Percentiles rank a stretch among this genome's conserved stretches.
Evolutionary conservation across 2,888 invertebrate genomes (phyloP).

Genomic region (Actias luna): DNA sequence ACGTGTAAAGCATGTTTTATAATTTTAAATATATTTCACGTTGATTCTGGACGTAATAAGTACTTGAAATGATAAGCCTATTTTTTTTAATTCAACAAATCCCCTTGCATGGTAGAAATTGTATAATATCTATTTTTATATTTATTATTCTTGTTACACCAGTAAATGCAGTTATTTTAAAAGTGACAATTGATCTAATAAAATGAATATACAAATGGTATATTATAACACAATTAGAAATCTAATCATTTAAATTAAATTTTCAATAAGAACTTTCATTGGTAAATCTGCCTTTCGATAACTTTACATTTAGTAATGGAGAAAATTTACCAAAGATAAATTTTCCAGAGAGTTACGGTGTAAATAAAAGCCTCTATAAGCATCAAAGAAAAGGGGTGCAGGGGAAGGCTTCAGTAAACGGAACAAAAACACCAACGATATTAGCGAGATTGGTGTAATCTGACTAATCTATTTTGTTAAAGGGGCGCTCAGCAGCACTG

Average conservation of each 20-base stretch:
- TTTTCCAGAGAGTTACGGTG: conserved; percentile 43
- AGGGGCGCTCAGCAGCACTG: conserved; percentile 58
- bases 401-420: conserved; percentile 75
- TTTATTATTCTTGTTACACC: no score
- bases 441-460: conserved; percentile 82
- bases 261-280: background rate
- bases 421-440: conserved; percentile 81
- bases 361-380: conserved; percentile 46
- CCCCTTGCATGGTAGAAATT: no score
- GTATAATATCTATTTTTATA: no score
- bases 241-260: no score
- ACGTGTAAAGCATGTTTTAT: no score
- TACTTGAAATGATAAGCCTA: no score
- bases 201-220: background rate
- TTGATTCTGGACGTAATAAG: no score
- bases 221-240: no score
- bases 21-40: no score
- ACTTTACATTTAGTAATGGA: background rate
- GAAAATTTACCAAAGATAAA: no score
- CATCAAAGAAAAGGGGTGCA: conserved; percentile 70
- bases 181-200: background rate
- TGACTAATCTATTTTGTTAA: conserved; percentile 80
- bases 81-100: no score
- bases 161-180: no score
- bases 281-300: background rate